Percentiles rank a stretch among this genome's conserved stretches.
Evolutionary conservation across 1,140 invertebrate genomes (phyloP).

Genomic region (Xylocopa sonorina): DNA sequence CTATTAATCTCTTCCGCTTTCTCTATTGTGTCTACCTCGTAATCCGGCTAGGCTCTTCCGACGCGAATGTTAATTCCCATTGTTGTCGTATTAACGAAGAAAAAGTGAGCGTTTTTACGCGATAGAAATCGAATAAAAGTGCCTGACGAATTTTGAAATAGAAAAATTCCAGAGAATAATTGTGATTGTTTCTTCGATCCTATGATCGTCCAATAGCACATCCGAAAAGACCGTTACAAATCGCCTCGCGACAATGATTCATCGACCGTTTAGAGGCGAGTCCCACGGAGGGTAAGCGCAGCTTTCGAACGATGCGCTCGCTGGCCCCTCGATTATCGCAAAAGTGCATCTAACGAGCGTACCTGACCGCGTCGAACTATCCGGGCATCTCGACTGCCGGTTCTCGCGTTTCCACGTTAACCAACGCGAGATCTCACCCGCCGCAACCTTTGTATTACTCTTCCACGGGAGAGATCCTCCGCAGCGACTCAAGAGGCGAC

Average conservation of each 20-base stretch:
- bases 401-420: constrained; percentile 26
- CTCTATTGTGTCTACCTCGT: constrained; percentile 24
- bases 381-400: constrained; percentile 12
- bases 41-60: neutral
- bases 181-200: neutral
- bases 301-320: constrained; percentile 32
- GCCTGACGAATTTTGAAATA: neutral
- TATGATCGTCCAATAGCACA: neutral
- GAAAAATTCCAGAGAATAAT: neutral
- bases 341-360: constrained; percentile 37
- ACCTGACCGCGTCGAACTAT: constrained; percentile 25
- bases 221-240: constrained; percentile 13
- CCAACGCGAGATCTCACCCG: neutral
- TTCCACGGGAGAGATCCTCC: constrained; percentile 10
- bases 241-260: neutral
- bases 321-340: constrained; percentile 31
- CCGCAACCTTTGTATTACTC: constrained; percentile 54
- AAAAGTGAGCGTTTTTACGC: neutral
- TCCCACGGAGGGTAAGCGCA: neutral
- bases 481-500: too few relatives aligned
- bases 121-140: too few relatives aligned
- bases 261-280: neutral
- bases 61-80: neutral
- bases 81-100: neutral
- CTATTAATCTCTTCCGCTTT: constrained; percentile 53